These are phyloP conservation scores for Caenorhabditis becei DNA, from an alignment of 2,888 invertebrate species.

Conservation along the genomic window DNA sequence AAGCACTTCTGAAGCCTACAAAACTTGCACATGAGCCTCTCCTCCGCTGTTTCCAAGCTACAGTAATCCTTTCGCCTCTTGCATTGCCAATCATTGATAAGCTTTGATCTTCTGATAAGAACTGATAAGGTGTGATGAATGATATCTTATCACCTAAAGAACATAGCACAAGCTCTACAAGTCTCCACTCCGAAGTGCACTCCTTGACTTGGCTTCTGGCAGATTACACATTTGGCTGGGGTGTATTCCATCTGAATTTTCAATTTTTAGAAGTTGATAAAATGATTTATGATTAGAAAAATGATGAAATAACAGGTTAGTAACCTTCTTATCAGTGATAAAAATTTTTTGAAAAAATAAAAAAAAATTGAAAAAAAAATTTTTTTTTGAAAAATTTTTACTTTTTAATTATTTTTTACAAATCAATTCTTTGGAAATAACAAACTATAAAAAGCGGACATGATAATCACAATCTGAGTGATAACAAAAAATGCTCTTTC, in stretches of 20 bases:
- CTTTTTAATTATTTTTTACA: too few species aligned
- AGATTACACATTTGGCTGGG: conserved; percentile 15
- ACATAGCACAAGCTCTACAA: conserved; percentile 49
- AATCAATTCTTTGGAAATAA: background rate
- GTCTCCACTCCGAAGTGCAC: conserved; percentile 42
- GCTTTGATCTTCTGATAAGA: background rate
- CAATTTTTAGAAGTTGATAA: background rate
- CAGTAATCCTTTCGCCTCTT: background rate
- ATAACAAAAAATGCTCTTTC: conserved; percentile 26
- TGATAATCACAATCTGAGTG: conserved; percentile 4
- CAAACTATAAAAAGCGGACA: conserved; percentile 2
- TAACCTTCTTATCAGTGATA: background rate
- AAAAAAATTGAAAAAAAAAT: background rate
- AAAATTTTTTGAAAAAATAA: conserved; percentile 1
- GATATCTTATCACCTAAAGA: conserved; percentile 45
- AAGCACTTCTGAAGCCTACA: conserved; percentile 44
- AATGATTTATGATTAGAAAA: too few species aligned
- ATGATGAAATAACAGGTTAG: background rate
- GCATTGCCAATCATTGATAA: background rate
- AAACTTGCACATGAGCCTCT: conserved; percentile 21
- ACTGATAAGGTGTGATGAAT: too few species aligned
- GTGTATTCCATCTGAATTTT: background rate
- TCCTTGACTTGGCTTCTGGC: conserved; percentile 10
- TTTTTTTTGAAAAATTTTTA: background rate
- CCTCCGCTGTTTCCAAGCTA: background rate